Conservation (phyloP, 2,797 vertebrate genomes). For the Scomberomorus guttatus region DNA sequence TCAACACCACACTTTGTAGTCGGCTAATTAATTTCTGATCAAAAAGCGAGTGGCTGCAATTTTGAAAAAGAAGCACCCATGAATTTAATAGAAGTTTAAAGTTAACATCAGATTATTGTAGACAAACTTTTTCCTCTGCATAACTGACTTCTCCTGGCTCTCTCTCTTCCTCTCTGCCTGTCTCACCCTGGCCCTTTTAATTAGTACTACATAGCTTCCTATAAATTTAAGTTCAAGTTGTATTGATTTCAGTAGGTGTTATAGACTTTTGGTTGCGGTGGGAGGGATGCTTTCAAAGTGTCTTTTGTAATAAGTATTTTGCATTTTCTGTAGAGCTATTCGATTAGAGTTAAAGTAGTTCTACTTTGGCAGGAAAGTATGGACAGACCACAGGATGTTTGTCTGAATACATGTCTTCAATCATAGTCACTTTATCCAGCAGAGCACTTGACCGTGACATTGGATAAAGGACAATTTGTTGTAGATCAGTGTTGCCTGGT, state of each 20-base stretch:
- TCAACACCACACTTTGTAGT: slow-evolving; percentile 16
- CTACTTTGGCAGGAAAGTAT: neutral
- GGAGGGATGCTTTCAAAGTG: neutral
- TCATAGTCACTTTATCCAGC: neutral
- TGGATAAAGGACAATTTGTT: neutral
- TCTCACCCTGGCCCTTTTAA: neutral
- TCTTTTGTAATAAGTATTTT: slow-evolving; percentile 1
- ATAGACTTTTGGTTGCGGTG: neutral
- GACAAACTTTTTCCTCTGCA: slow-evolving; percentile 16
- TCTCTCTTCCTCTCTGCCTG: neutral
- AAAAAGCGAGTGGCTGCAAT: slow-evolving; percentile 24
- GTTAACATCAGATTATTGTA: slow-evolving; percentile 1
- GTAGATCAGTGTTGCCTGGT: no score
- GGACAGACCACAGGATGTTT: neutral
- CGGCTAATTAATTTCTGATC: slow-evolving; percentile 46
- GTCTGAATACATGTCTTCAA: neutral
- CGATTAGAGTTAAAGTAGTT: neutral
- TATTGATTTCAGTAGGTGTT: slow-evolving; percentile 3
- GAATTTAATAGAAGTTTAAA: slow-evolving; percentile 16
- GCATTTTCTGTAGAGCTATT: neutral
- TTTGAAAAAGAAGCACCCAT: slow-evolving; percentile 8
- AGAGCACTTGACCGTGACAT: neutral
- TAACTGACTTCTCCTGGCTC: slow-evolving; percentile 6
- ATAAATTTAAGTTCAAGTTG: neutral
- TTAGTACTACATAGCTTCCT: neutral